Percentiles rank a stretch among this genome's conserved stretches.
These are phyloP conservation scores for Spodoptera littoralis DNA, from an alignment of 2,888 invertebrate species.

Conservation along the genomic window DNA sequence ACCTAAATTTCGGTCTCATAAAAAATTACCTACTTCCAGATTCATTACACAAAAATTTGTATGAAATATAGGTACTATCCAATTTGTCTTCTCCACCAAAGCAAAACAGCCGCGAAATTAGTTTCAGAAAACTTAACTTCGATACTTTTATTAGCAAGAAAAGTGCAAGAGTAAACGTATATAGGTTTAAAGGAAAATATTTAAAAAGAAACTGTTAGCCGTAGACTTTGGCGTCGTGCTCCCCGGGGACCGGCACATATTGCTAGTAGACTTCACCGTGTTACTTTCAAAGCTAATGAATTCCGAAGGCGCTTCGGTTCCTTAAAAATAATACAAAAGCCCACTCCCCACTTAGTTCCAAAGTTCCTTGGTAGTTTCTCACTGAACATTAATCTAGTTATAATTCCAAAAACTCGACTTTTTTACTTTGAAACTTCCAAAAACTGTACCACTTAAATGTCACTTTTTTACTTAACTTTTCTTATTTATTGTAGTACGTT, in stretches of 20 bases:
- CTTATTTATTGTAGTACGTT: slow-evolving; percentile 67
- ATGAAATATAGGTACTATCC: too few relatives aligned
- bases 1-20: too few relatives aligned
- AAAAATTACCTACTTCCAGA: too few relatives aligned
- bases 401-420: slow-evolving; percentile 72
- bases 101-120: too few relatives aligned
- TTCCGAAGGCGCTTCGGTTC: slow-evolving; percentile 80
- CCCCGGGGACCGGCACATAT: slow-evolving; percentile 65
- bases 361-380: slow-evolving; percentile 82
- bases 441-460: slow-evolving; percentile 71
- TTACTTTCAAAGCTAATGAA: slow-evolving; percentile 82
- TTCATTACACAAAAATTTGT: too few relatives aligned
- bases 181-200: slow-evolving; percentile 24
- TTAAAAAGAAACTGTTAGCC: slow-evolving; percentile 32
- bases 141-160: slow-evolving; percentile 10
- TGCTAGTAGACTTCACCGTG: slow-evolving; percentile 70
- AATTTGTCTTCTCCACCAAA: too few relatives aligned
- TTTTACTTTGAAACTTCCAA: slow-evolving; percentile 70
- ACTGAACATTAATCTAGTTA: slow-evolving; percentile 86
- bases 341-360: slow-evolving; percentile 74
- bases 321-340: slow-evolving; percentile 85
- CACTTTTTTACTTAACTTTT: slow-evolving; percentile 64
- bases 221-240: neutral
- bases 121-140: slow-evolving; percentile 22
- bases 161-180: too few relatives aligned